Base-by-base conservation (phyloP, 2,113 vertebrate genomes). In the Eidolon helvum region DNA sequence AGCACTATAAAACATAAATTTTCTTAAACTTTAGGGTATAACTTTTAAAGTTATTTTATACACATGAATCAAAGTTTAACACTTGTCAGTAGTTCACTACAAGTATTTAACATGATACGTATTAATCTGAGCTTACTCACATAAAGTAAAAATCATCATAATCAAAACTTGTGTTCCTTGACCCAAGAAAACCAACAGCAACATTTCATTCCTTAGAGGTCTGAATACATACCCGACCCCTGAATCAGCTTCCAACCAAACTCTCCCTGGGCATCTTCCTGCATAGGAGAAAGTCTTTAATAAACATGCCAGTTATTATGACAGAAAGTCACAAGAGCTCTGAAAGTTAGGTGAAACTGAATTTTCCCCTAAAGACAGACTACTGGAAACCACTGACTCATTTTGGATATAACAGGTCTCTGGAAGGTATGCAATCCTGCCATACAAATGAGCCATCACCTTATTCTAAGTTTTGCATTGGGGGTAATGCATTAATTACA, bases 131-230 rank as follows among this genome's bases (percentile, higher is more conserved):
- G 30, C 24, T 8, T 90, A 97, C 99, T 99, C 98, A 99, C 99
- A 99, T 74, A 99, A 99, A 28, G 99, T 99, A 98, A 99, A 99
- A 98, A 99, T 99, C 0, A 98, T 99, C 99, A 99, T 99, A 96
- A 99, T 99, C 98, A 99, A 99, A 98, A 99, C 99, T 97, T 99
- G 99, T 0, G 98, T 99, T 98, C 99, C 99, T 98, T 99, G 99
- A 87, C 99, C 99, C 10, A 99, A 97, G 96, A 99, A 99, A 90
- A 99, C 99, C 45, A 99, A 99, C 16, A 99, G 98, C 92, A 99
- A 79, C 99, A 99, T 99, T 87, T 99, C 99, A 80, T 98, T 99
- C 97, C 98, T 98, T 53, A 99, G 99, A 5, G 99, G 98, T 98
- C 98, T 97, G 72, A 99, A 99, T 69, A 99, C 98, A 95, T 99